Base-by-base conservation (phyloP, 1,140 invertebrate species). In the Micrasema longulum region DNA sequence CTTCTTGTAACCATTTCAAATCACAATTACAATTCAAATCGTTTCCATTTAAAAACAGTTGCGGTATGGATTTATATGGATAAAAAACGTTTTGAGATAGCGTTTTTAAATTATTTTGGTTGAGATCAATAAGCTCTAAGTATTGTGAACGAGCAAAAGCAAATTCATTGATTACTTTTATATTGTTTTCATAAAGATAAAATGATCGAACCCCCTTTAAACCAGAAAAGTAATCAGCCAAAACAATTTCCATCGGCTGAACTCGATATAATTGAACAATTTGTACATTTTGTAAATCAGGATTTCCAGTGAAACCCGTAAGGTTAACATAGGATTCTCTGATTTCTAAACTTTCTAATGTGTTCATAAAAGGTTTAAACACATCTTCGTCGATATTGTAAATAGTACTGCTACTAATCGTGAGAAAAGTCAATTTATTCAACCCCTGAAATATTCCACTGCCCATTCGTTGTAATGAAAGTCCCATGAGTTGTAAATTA, bases 11-110 rank as follows among this genome's bases (percentile, higher is more conserved):
- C 74, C 74, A 76, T 57, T 67, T 18, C 23, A 71, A 53, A 52
- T 62, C 20, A 38, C 71, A 76, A 14, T n/a, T 23, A 52, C 74
- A 76, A 12, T 67, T 47, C 74, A 67, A 76, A 12, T 9, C 1
- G 26, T 72, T 72, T 22, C 23, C 14, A 36, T 77, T 63, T 53
- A 79, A 65, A 0, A 77, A 76, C 16, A 79, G 68, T 12, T 75
- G 23, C 12, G 77, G 72, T 73, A 78, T 74, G 36, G 14, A 3
- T 16, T 68, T 64, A 43, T 72, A 69, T 16, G 76, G 63, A 26
- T 73, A 74, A 2, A 77, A 77, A 52, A 79, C 77, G 22, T 73
- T 79, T 16, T 71, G 75, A 55, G 77, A 77, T 75, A 80, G 77
- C 45, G 78, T 73, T 7, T 75, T 23, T 16, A 79, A 75, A 63